Evolutionary conservation across 2,113 vertebrate genomes (phyloP).

Genomic region (Pedetes capensis): DNA sequence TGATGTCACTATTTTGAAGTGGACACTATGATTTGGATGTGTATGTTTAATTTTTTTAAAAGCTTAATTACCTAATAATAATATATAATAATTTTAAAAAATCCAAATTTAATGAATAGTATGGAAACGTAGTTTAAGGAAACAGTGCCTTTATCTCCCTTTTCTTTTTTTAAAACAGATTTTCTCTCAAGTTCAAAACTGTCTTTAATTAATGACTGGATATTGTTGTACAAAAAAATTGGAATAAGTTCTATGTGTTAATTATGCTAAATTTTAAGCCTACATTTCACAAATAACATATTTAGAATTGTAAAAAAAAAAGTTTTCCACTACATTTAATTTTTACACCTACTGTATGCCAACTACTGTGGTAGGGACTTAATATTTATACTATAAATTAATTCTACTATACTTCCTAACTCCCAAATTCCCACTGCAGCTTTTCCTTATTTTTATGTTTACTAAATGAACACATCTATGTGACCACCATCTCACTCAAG

Average conservation of each 20-base stretch:
- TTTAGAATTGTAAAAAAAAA: slow-evolving; percentile 57
- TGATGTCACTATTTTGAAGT: slow-evolving; percentile 31
- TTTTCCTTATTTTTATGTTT: no score
- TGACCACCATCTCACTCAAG: no score
- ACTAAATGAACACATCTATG: no score
- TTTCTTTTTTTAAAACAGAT: not conserved
- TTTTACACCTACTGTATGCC: not conserved
- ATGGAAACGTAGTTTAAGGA: slow-evolving; percentile 35
- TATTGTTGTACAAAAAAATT: slow-evolving; percentile 76
- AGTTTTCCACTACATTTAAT: no score
- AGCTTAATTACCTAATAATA: no score
- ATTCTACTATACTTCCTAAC: not conserved
- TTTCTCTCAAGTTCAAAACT: slow-evolving; percentile 28
- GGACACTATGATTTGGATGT: slow-evolving; percentile 24
- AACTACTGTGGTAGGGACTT: not conserved
- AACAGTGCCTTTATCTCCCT: not conserved
- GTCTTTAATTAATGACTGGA: slow-evolving; percentile 77
- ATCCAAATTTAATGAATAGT: not conserved
- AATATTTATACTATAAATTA: not conserved
- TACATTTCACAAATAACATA: slow-evolving; percentile 22
- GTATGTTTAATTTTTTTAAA: slow-evolving; percentile 2
- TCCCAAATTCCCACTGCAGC: not conserved
- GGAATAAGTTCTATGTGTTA: slow-evolving; percentile 67
- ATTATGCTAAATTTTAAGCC: slow-evolving; percentile 73
- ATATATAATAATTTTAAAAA: slow-evolving; percentile 14